Conservation (phyloP, 2,113 vertebrate species). For the Sapayoa aenigma region DNA sequence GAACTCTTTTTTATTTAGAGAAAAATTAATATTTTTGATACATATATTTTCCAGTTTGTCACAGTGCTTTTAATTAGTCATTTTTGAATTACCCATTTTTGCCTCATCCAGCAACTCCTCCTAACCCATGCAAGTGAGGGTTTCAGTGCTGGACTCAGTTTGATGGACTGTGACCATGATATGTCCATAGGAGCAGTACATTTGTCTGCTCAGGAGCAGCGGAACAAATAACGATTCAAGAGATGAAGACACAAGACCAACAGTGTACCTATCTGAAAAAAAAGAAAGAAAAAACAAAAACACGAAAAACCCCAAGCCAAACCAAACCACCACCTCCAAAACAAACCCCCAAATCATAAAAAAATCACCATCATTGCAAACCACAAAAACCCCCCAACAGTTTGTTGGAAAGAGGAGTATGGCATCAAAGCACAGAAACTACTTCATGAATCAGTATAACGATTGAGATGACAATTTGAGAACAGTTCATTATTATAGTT, state of each 20-base stretch:
- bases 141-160: background rate
- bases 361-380: background rate
- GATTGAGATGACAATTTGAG: background rate
- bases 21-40: background rate
- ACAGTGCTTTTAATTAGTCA: too few species aligned
- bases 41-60: background rate
- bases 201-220: background rate
- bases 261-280: background rate
- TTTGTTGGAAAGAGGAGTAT: background rate
- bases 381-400: rapidly evolving
- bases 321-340: background rate
- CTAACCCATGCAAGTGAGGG: background rate
- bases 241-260: background rate
- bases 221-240: background rate
- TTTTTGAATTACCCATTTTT: background rate
- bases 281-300: background rate
- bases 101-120: background rate
- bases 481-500: background rate
- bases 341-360: background rate
- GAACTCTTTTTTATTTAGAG: background rate
- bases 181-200: background rate
- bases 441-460: background rate
- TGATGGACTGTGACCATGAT: background rate
- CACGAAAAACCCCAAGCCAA: background rate
- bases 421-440: background rate